These are phyloP conservation scores for Coelogynopora nodosa DNA, from an alignment of 2,888 invertebrate genomes.

Conservation along the genomic window DNA sequence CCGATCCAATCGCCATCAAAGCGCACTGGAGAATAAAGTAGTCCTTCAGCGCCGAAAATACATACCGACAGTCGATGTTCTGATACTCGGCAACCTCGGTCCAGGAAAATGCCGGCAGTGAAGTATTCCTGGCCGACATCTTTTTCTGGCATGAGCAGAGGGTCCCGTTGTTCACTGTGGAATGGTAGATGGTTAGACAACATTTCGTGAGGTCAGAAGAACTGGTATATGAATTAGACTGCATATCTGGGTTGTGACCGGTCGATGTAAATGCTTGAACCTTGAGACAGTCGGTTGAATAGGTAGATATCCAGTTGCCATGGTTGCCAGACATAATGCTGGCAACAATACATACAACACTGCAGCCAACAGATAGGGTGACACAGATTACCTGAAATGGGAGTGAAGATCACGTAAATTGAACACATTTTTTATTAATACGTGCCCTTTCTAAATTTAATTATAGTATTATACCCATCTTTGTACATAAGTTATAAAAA, in stretches of 20 bases:
- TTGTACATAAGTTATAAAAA: too few relatives aligned
- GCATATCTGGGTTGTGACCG: neutral
- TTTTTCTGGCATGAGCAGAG: neutral
- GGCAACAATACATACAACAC: neutral
- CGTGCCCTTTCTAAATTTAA: too few relatives aligned
- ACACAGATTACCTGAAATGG: conserved; percentile 34
- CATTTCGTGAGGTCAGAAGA: neutral
- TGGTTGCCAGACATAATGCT: neutral
- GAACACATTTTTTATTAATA: too few relatives aligned
- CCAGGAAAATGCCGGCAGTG: neutral
- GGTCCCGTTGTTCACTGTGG: neutral
- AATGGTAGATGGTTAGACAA: neutral
- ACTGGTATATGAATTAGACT: neutral
- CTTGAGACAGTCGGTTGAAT: neutral
- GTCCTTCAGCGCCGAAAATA: neutral
- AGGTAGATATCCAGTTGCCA: neutral
- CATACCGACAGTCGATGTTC: conserved; percentile 38
- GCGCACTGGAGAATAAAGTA: neutral
- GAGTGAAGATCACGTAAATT: too few relatives aligned
- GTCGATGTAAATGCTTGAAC: neutral
- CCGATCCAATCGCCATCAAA: neutral
- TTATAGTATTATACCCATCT: too few relatives aligned
- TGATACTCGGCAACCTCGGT: conserved; percentile 17
- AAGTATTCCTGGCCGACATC: neutral
- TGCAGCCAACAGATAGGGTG: neutral